Base-by-base conservation (phyloP, 1,140 invertebrate genomes). In the Bombus sylvicola region DNA sequence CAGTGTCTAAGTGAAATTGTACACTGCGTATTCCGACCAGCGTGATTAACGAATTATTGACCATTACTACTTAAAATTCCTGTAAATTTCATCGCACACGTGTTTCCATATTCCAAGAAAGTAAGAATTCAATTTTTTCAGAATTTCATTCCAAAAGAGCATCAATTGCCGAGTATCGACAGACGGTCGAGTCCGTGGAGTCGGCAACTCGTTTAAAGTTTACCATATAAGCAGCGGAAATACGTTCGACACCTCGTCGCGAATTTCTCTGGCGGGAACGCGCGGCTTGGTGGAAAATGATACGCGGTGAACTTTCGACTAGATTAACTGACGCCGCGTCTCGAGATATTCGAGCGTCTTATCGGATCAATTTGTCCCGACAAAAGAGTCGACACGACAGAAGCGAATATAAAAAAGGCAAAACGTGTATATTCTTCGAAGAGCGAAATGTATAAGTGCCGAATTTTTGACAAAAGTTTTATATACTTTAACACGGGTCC, bases 121-220 rank as follows among this genome's bases (percentile, higher is more conserved):
- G 13, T 31, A 18, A 2, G 15, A 2, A 31, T 6, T 66, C 13
- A n/a, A 31, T 31, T 66, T 15, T 31, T 31, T 18, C 28, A 5
- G n/a, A 15, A 66, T 66, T 31, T 66, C n/a, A 8, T 1, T 31
- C 3, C 31, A 22, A 34, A 34, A 68, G 6, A 15, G 31, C 2
- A 22, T 9, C 15, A 25, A 34, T 34, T 68, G 66, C 15, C 31
- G 31, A 34, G 31, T 8, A 68, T 34, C 31, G 34, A 0, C 3
- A 37, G 2, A 34, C 18, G 9, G 22, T 1, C 18, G 18, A 25
- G 18, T 39, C 68, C 18, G 22, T 9, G 9, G 31, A 69, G 9
- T 10, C 22, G 15, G 22, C 34, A 25, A 34, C 68, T 69, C 68
- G 68, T 69, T 69, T 72, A 88, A 88, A 88, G 86, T 88, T 88